These are phyloP conservation scores for Phoxinus phoxinus DNA, from an alignment of 2,113 vertebrate genomes.

Conservation along the genomic window DNA sequence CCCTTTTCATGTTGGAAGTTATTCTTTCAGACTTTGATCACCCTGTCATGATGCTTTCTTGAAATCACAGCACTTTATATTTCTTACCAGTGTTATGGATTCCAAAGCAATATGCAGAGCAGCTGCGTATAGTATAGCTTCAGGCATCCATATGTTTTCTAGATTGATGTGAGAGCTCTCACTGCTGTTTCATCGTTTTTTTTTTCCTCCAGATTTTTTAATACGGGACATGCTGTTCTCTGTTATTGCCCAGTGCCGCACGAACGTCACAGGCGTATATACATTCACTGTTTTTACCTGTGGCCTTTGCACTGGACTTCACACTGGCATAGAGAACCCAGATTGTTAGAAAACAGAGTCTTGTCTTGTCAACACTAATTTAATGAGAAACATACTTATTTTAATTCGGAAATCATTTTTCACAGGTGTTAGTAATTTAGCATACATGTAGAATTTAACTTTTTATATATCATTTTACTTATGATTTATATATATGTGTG, in stretches of 20 bases:
- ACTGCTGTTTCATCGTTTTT: neutral
- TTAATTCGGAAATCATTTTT: neutral
- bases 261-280: neutral
- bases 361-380: neutral
- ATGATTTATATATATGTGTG: too few species aligned
- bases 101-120: neutral
- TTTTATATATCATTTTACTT: neutral
- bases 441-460: too few species aligned
- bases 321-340: neutral
- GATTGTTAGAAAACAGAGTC: neutral
- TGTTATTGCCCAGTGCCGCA: neutral
- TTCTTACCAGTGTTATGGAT: neutral
- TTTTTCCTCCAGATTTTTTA: neutral
- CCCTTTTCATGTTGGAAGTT: conserved; percentile 2
- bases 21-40: conserved; percentile 9
- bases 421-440: neutral
- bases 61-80: neutral
- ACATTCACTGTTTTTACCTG: neutral
- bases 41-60: neutral
- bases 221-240: neutral
- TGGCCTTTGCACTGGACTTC: conserved; percentile 6
- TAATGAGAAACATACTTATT: neutral
- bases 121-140: conserved; percentile 14
- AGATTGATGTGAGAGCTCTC: conserved; percentile 1
- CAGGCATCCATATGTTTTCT: conserved; percentile 15